phyloP scores from a whole-genome alignment of 53 echinoderm and acorn worm species.

The Echinometra lucunter region DNA sequence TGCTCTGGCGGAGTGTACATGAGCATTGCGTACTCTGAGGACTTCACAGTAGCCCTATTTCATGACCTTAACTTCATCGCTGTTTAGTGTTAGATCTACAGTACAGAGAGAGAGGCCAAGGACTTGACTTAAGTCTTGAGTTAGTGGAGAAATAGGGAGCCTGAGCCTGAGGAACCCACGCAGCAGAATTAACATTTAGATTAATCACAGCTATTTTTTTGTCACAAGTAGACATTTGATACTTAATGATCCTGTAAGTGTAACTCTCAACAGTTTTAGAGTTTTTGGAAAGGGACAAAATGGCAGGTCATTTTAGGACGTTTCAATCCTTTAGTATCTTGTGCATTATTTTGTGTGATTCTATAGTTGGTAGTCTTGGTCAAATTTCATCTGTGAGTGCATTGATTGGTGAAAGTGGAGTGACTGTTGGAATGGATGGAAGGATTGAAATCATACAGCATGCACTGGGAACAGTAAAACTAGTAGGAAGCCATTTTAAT shows the following conservation, averaged over 20 bases:
- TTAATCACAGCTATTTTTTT: background rate
- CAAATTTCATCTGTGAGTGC: constrained; percentile 64
- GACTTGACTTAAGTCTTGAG: no score
- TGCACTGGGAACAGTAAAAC: constrained; percentile 44
- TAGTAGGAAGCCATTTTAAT: constrained; percentile 72
- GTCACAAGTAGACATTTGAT: background rate
- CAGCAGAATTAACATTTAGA: background rate
- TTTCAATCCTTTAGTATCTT: constrained; percentile 31
- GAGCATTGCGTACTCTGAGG: background rate
- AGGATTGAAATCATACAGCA: constrained; percentile 65
- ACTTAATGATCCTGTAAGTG: background rate
- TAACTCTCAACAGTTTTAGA: background rate
- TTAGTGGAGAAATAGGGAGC: background rate
- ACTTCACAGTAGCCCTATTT: background rate
- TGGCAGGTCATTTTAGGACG: constrained; percentile 70
- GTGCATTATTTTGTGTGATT: constrained; percentile 34
- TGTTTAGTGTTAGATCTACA: background rate
- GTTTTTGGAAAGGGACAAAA: background rate
- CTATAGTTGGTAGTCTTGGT: constrained; percentile 7
- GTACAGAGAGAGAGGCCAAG: no score
- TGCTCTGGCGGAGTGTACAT: background rate
- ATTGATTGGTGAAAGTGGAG: constrained; percentile 66
- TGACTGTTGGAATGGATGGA: constrained; percentile 63
- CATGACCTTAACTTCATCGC: background rate
- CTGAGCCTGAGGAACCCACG: no score